Evolutionary conservation across 2,113 vertebrate species (phyloP).

Genomic region (Tursiops truncatus): DNA sequence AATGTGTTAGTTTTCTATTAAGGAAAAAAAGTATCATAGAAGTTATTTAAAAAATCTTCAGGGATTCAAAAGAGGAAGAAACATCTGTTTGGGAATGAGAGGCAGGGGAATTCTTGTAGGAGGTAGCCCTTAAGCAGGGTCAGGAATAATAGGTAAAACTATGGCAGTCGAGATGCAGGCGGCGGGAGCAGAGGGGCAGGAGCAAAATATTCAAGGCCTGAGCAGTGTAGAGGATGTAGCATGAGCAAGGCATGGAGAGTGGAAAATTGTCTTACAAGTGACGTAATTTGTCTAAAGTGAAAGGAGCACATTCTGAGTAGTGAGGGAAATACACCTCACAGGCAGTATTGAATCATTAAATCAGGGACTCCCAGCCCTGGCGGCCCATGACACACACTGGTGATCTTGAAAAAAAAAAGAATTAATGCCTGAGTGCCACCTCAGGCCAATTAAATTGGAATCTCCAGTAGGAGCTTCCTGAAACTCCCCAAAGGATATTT

Average conservation of each 20-base stretch:
- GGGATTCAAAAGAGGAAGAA: background rate
- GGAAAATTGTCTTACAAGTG: background rate
- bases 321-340: background rate
- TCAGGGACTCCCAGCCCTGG: background rate
- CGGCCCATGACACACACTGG: background rate
- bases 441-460: background rate
- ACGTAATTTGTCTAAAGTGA: background rate
- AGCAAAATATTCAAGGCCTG: background rate
- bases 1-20: conserved; percentile 1
- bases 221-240: background rate
- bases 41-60: background rate
- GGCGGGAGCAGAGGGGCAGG: no score
- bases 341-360: background rate
- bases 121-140: background rate
- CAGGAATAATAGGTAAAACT: background rate
- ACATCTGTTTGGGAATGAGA: background rate
- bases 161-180: background rate
- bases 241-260: background rate
- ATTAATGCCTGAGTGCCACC: background rate
- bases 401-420: background rate
- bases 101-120: background rate
- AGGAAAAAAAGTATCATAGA: conserved; percentile 22
- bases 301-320: background rate
- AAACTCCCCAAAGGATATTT: background rate
- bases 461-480: background rate